Evolutionary conservation across 2,113 vertebrate species (phyloP).

Genomic region (Sphaerodactylus townsendi): DNA sequence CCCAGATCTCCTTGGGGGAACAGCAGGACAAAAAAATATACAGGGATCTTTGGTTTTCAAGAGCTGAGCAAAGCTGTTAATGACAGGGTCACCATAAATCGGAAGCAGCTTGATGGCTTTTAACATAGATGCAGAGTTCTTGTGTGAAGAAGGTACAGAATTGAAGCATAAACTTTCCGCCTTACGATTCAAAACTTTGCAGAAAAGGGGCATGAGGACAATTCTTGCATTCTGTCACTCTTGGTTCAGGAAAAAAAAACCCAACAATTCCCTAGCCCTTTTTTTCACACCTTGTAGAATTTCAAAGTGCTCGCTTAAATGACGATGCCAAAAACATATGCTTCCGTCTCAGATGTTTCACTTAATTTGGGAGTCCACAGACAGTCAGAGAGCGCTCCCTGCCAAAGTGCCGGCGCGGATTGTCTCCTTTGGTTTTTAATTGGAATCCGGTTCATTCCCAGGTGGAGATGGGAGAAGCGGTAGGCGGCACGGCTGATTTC

Average conservation of each 20-base stretch:
- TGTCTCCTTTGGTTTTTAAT: constrained; percentile 65
- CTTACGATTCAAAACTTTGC: constrained; percentile 41
- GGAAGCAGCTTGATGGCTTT: no score
- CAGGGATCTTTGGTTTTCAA: no score
- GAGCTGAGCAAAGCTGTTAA: no score
- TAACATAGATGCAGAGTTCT: not conserved
- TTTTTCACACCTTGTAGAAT: constrained; percentile 74
- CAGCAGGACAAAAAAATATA: no score
- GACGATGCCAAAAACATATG: constrained; percentile 77
- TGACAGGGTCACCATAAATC: not conserved
- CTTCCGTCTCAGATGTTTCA: constrained; percentile 77
- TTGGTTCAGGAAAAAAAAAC: constrained; percentile 43
- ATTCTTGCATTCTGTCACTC: constrained; percentile 59
- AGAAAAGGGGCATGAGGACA: constrained; percentile 61
- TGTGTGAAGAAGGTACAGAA: no score
- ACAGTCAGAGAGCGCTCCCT: constrained; percentile 66
- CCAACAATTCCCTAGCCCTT: constrained; percentile 61
- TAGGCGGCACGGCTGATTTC: constrained; percentile 34
- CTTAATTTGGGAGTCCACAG: constrained; percentile 70
- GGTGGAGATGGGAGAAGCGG: constrained; percentile 44
- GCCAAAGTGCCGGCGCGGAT: constrained; percentile 61
- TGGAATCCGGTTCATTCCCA: constrained; percentile 55
- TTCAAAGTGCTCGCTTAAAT: constrained; percentile 77
- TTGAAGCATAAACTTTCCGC: not conserved
- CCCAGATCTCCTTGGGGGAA: no score